Evolutionary conservation across 2,888 invertebrate species (phyloP).

Genomic region (Hyalella azteca): DNA sequence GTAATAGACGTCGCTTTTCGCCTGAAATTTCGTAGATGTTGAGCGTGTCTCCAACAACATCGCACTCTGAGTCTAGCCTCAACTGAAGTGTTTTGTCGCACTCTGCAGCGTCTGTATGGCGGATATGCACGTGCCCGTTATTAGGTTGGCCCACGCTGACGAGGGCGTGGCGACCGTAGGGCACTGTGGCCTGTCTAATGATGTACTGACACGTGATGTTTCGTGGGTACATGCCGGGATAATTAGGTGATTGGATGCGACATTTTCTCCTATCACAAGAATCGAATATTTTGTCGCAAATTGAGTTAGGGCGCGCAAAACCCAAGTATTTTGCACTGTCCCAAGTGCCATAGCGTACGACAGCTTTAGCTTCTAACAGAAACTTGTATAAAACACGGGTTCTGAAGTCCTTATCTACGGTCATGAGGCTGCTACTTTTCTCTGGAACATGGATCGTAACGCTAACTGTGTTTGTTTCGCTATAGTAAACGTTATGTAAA

Average conservation of each 20-base stretch:
- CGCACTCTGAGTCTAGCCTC: conserved; percentile 75
- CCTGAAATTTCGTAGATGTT: conserved; percentile 76
- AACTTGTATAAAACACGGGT: conserved; percentile 57
- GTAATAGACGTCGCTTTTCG: conserved; percentile 72
- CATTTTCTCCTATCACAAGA: conserved; percentile 75
- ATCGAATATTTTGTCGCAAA: conserved; percentile 77
- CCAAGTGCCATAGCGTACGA: conserved; percentile 58
- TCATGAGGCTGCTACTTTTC: conserved; percentile 67
- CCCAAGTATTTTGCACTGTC: conserved; percentile 75
- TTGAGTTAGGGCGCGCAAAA: conserved; percentile 75
- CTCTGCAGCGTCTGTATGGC: conserved; percentile 46
- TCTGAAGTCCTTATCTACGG: conserved; percentile 45
- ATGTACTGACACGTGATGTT: conserved; percentile 66
- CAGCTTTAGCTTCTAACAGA: conserved; percentile 55
- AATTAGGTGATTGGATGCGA: conserved; percentile 85
- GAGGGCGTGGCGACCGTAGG: conserved; percentile 77
- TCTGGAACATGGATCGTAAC: conserved; percentile 75
- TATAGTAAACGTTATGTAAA: conserved; percentile 85
- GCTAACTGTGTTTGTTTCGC: conserved; percentile 80
- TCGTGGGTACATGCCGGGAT: conserved; percentile 85
- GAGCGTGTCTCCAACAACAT: conserved; percentile 69
- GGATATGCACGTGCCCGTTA: conserved; percentile 60
- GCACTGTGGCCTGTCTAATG: conserved; percentile 61
- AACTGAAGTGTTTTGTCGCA: conserved; percentile 49
- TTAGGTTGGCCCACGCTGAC: conserved; percentile 73